A percentile compares a stretch with the other conserved stretches of the same genome.
Evolutionary conservation across 2,888 invertebrate genomes (phyloP).

Genomic region (Zygothrica quintamaculata): DNA sequence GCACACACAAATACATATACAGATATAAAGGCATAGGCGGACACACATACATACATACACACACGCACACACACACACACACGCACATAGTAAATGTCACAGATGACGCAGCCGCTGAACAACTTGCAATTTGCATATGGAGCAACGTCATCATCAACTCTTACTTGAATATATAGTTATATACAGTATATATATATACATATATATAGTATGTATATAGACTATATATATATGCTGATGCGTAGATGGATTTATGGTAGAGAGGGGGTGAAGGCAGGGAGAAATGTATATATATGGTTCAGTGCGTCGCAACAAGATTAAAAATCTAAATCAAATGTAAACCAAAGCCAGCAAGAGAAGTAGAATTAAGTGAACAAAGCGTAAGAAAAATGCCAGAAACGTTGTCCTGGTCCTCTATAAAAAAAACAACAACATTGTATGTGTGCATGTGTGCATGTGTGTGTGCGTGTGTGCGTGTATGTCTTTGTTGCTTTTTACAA

Average conservation of each 20-base stretch:
- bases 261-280: not conserved
- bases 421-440: not conserved
- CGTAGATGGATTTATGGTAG: too few species aligned
- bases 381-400: slow-evolving; percentile 17
- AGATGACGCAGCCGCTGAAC: slow-evolving; percentile 31
- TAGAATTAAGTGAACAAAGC: slow-evolving; percentile 37
- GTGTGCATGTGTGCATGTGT: not conserved
- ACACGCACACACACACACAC: too few species aligned
- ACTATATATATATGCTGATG: too few species aligned
- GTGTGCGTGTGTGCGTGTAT: not conserved
- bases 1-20: not conserved
- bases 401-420: slow-evolving; percentile 6
- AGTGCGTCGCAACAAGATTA: slow-evolving; percentile 48
- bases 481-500: slow-evolving; percentile 41
- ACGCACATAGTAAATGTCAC: too few species aligned
- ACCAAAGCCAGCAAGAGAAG: slow-evolving; percentile 16
- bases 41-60: too few species aligned
- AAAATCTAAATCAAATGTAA: slow-evolving; percentile 54
- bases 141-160: slow-evolving; percentile 28
- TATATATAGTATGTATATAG: too few species aligned
- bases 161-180: too few species aligned
- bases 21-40: too few species aligned
- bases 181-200: too few species aligned
- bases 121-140: slow-evolving; percentile 44
- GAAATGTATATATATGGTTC: slow-evolving; percentile 18